Evolutionary conservation across 2,888 invertebrate species (phyloP), one percentile per base, ranked within the genome.

Genomic region (Melolontha melolontha): DNA sequence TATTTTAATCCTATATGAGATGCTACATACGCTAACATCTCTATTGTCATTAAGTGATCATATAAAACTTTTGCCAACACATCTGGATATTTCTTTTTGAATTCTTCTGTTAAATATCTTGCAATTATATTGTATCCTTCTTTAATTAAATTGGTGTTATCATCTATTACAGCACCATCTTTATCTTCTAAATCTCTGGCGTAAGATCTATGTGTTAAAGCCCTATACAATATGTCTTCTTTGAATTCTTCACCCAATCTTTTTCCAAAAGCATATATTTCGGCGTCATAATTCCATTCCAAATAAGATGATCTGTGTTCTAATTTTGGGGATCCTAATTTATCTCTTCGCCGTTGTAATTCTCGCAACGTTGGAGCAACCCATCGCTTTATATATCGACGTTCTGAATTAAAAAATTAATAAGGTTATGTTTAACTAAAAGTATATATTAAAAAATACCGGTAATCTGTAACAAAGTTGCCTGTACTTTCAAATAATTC

Each of bases 271-370:
- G 97, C 94, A 84, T 87, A 96, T 1, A 97, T 72, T 84, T 97
- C 97, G 0, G 94, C 89, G 75, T 92, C 89, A 75, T 93, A 90
- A 79, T 96, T 97, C 97, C 97, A 95, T 77, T 92, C 93, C n/a
- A 91, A 74, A 78, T 86, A 93, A 7, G 87, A 85, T 27, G 89
- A 91, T 71, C 94, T 84, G 0, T 84, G 84, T 27, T 79, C 77
- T 22, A 80, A 78, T 5, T 81, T 77, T 68, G 81, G 75, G 6
- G 87, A 87, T 0, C 89, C 91, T 22, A 86, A 77, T 79, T 85
- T 88, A 1, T 87, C 79, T 76, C 87, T 87, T 5, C 91, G 86
- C 7, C 77, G 83, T 64, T 89, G 87, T 10, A 94, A 78, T 77
- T 87, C 89, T 76, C 81, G 85, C 72, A 92, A 81, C 5, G 90